A percentile compares a stretch with the other conserved stretches of the same genome.
phyloP scores from a whole-genome alignment of 2,797 vertebrate genomes.

The Trichosurus vulpecula region DNA sequence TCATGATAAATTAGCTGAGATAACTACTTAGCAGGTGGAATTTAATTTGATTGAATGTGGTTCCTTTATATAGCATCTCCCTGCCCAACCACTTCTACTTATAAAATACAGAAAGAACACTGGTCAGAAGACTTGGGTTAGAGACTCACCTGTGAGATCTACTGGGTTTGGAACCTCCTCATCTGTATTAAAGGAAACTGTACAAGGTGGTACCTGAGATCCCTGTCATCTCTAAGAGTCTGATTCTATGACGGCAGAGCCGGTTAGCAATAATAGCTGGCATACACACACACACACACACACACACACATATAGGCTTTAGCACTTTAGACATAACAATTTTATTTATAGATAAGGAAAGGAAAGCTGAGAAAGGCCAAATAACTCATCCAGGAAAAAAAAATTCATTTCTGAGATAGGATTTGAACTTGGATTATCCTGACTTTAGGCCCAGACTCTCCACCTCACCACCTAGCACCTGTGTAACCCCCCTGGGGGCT shows the following conservation, averaged over 20 bases:
- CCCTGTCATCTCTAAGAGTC: neutral
- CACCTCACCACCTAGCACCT: neutral
- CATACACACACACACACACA: no score
- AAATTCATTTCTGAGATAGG: neutral
- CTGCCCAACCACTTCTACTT: neutral
- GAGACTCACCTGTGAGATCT: neutral
- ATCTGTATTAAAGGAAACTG: neutral
- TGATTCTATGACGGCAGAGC: neutral
- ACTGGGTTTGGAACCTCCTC: neutral
- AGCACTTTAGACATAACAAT: no score
- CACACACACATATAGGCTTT: no score
- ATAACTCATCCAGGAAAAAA: neutral
- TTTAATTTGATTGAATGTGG: neutral
- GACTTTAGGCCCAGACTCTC: neutral
- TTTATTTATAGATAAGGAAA: neutral
- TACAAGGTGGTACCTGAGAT: neutral
- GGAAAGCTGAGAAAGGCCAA: neutral
- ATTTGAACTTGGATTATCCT: neutral
- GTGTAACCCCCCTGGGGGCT: neutral
- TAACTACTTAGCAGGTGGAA: neutral
- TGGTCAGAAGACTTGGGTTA: neutral
- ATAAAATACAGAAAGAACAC: neutral
- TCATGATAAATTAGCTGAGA: neutral
- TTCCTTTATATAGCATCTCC: neutral
- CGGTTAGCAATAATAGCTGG: neutral